phyloP scores from a whole-genome alignment of 2,888 invertebrate species.

The Drosophila paranaensis region DNA sequence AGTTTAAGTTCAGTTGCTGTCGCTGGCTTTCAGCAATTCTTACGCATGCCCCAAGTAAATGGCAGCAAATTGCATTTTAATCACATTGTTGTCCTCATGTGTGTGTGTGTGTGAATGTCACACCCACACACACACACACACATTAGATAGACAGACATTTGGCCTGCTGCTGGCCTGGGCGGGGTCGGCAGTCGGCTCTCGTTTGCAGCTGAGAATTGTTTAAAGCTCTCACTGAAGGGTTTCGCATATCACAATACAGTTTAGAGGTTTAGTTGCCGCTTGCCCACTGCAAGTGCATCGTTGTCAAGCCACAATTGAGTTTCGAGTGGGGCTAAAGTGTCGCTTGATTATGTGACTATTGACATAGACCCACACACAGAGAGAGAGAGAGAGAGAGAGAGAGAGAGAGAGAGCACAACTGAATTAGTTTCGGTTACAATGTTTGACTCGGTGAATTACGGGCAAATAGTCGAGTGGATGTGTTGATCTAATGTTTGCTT shows the following conservation, averaged over 20 bases:
- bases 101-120: constrained; percentile 19
- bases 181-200: neutral
- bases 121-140: neutral
- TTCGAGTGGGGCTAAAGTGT: constrained; percentile 19
- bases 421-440: constrained; percentile 5
- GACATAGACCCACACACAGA: neutral
- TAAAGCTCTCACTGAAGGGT: constrained; percentile 11
- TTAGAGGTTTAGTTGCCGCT: constrained; percentile 9
- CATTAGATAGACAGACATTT: constrained; percentile 13
- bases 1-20: constrained; percentile 19
- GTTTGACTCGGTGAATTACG: neutral
- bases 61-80: constrained; percentile 76
- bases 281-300: constrained; percentile 17
- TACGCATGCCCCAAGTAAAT: constrained; percentile 56
- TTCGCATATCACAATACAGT: constrained; percentile 5
- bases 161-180: neutral
- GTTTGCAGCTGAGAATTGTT: constrained; percentile 1
- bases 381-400: neutral
- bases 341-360: constrained; percentile 11
- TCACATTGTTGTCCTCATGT: constrained; percentile 67
- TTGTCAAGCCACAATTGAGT: constrained; percentile 5
- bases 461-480: neutral
- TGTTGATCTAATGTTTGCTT: no score
- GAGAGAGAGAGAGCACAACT: neutral
- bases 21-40: constrained; percentile 44